phyloP scores from a whole-genome alignment of 2,113 vertebrate genomes.

The Megatriorchis doriae region DNA sequence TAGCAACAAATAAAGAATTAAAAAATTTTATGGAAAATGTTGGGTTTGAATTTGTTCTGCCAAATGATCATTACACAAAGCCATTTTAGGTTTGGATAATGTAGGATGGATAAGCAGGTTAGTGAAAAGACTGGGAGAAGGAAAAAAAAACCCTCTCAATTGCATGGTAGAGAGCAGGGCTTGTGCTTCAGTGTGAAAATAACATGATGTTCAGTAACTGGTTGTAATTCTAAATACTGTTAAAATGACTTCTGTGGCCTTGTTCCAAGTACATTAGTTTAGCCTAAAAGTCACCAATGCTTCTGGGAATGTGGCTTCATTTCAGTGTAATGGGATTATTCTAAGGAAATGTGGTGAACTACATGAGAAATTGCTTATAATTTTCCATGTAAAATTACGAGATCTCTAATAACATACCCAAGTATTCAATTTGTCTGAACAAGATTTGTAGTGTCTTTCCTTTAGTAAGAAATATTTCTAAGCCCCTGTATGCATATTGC shows the following conservation, averaged over 20 bases:
- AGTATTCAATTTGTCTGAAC: background rate
- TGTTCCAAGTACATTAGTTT: background rate
- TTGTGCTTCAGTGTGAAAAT: background rate
- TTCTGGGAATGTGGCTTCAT: background rate
- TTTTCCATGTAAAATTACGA: background rate
- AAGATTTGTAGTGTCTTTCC: background rate
- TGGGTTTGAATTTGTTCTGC: background rate
- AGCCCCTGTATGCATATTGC: background rate
- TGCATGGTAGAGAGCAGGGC: background rate
- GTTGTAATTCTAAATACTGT: background rate
- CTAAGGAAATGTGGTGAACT: background rate
- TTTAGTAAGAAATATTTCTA: background rate
- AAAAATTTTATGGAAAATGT: background rate
- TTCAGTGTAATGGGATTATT: constrained; percentile 17
- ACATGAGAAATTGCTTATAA: background rate
- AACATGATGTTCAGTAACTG: background rate
- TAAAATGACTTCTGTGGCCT: background rate
- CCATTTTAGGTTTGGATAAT: background rate
- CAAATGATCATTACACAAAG: background rate
- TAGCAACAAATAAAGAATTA: background rate
- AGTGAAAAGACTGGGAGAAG: background rate
- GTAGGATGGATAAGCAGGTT: background rate
- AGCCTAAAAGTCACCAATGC: background rate
- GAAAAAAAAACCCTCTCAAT: background rate
- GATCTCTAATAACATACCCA: background rate